A percentile compares a stretch with the other conserved stretches of the same genome.
Evolutionary conservation across 2,888 invertebrate species (phyloP).

Genomic region (Eupithecia exiguata): DNA sequence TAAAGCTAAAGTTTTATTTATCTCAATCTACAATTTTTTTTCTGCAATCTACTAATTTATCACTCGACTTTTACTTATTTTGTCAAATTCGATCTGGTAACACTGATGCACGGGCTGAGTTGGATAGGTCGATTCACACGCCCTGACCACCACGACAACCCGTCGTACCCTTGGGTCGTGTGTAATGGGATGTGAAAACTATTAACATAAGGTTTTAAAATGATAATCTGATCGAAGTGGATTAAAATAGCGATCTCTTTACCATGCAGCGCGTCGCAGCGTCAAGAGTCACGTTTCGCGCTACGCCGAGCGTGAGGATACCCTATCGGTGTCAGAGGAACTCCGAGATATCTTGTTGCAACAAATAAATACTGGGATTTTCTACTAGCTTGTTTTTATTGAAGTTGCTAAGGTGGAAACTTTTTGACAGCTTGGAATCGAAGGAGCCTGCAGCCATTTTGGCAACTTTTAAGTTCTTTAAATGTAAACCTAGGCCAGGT

Average conservation of each 20-base stretch:
- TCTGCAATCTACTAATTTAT: too few relatives aligned
- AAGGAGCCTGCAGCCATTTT: neutral
- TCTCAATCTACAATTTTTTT: too few relatives aligned
- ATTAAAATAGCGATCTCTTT: neutral
- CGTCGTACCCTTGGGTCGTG: too few relatives aligned
- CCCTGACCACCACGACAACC: too few relatives aligned
- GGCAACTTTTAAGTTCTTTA: neutral
- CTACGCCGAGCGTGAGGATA: slow-evolving; percentile 50
- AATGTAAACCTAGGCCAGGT: too few relatives aligned
- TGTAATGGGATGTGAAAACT: neutral
- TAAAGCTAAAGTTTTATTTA: too few relatives aligned
- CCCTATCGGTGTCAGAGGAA: slow-evolving; percentile 8
- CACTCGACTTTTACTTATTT: too few relatives aligned
- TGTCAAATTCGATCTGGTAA: too few relatives aligned
- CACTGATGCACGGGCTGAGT: too few relatives aligned
- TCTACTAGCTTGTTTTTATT: neutral
- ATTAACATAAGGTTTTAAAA: neutral
- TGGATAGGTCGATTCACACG: too few relatives aligned
- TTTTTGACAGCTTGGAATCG: neutral
- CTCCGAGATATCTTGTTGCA: slow-evolving; percentile 15
- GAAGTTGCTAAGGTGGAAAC: neutral
- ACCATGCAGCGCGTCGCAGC: neutral
- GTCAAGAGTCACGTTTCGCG: slow-evolving; percentile 45
- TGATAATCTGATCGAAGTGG: neutral
- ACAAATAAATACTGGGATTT: neutral